Conservation (phyloP, 2,113 vertebrate species). For the Oncorhynchus masou region DNA sequence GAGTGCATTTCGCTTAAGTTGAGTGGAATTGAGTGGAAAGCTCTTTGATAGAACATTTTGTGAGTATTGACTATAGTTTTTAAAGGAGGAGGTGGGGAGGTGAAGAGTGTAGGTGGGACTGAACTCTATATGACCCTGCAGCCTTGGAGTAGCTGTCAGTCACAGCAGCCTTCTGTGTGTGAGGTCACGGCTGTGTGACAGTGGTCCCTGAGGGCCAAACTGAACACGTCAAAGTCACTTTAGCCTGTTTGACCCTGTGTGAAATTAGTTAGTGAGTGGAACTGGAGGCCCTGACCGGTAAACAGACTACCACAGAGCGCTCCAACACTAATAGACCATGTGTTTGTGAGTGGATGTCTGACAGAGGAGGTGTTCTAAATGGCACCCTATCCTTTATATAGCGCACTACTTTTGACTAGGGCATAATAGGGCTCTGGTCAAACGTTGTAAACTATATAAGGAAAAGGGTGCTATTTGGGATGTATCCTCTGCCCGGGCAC, state of each 20-base stretch:
- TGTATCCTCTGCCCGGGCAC: too few relatives aligned
- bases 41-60: neutral
- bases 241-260: neutral
- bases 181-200: neutral
- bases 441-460: too few relatives aligned
- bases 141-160: neutral
- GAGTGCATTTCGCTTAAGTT: neutral
- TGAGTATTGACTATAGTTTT: too few relatives aligned
- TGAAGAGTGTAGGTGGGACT: neutral
- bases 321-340: neutral
- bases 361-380: too few relatives aligned
- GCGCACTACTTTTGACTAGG: too few relatives aligned
- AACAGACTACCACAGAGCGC: neutral
- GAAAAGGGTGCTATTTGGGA: too few relatives aligned
- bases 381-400: too few relatives aligned
- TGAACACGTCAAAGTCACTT: neutral
- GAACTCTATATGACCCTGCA: neutral
- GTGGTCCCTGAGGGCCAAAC: conserved; percentile 1
- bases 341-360: neutral
- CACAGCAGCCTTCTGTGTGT: neutral
- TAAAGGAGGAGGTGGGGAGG: too few relatives aligned
- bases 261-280: neutral
- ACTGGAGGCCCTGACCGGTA: neutral
- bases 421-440: too few relatives aligned
- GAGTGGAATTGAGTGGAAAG: neutral